A percentile compares a stretch with the other conserved stretches of the same genome.
phyloP scores from a whole-genome alignment of 1,140 invertebrate genomes.

The Hycleus cichorii region DNA sequence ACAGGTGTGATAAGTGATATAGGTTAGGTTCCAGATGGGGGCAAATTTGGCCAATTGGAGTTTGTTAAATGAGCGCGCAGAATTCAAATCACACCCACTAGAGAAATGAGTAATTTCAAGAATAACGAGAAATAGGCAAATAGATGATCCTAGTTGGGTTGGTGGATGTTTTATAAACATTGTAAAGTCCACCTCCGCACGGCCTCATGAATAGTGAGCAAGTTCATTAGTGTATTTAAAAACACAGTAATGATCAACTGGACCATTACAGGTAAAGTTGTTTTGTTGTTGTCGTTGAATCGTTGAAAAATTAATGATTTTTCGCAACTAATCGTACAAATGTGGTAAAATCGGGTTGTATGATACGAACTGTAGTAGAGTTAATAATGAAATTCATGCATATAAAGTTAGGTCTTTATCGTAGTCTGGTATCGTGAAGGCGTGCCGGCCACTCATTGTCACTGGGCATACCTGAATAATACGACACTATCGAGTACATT shows the following conservation, averaged over 20 bases:
- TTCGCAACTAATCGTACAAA: not conserved
- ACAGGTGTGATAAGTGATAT: too few relatives aligned
- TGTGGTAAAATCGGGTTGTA: too few relatives aligned
- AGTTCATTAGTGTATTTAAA: slow-evolving; percentile 29
- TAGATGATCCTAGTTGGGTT: too few relatives aligned
- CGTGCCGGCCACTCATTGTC: slow-evolving; percentile 36
- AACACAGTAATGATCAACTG: slow-evolving; percentile 23
- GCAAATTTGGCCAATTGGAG: too few relatives aligned
- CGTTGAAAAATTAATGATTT: too few relatives aligned
- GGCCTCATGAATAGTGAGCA: slow-evolving; percentile 32
- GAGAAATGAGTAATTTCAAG: too few relatives aligned
- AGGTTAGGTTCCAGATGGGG: too few relatives aligned
- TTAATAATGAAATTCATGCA: slow-evolving; percentile 31
- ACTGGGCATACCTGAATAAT: slow-evolving; percentile 37
- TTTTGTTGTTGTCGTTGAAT: too few relatives aligned
- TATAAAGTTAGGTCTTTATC: slow-evolving; percentile 28
- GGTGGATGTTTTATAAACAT: not conserved
- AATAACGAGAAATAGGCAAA: too few relatives aligned
- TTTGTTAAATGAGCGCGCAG: too few relatives aligned
- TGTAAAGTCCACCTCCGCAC: slow-evolving; percentile 20
- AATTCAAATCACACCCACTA: too few relatives aligned
- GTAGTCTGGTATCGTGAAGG: slow-evolving; percentile 32
- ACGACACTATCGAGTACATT: slow-evolving; percentile 31
- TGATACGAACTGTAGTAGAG: slow-evolving; percentile 4
- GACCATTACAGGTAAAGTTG: too few relatives aligned